phyloP scores from a whole-genome alignment of 2,113 vertebrate genomes.

The Scomber scombrus region DNA sequence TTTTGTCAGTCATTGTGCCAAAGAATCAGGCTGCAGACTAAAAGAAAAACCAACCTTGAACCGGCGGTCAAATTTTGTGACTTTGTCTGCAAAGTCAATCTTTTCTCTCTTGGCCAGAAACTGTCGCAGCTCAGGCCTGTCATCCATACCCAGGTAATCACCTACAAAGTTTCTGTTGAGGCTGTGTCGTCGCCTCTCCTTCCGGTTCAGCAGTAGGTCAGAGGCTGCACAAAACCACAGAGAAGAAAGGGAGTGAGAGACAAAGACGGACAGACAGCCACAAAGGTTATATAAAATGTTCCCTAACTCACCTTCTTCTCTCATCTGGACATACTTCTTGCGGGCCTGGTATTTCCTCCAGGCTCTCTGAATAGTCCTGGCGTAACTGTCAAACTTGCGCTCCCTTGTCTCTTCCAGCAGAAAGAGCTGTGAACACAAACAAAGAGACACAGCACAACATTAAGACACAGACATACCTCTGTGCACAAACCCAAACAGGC shows the following conservation, averaged over 20 bases:
- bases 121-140: constrained; percentile 93
- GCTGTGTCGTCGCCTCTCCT: constrained; percentile 95
- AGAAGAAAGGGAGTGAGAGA: constrained; percentile 13
- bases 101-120: constrained; percentile 96
- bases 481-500: constrained; percentile 25
- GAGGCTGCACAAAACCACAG: constrained; percentile 85
- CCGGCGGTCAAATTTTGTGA: constrained; percentile 94
- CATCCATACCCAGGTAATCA: constrained; percentile 98
- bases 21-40: not conserved
- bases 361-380: constrained; percentile 94
- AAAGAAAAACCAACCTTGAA: constrained; percentile 89
- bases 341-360: constrained; percentile 94
- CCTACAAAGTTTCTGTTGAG: constrained; percentile 98
- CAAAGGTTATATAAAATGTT: not conserved
- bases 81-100: constrained; percentile 95
- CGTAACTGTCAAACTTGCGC: constrained; percentile 95
- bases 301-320: constrained; percentile 93
- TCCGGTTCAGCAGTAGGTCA: constrained; percentile 94
- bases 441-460: not conserved
- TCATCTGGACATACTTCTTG: constrained; percentile 98
- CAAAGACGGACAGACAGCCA: not conserved
- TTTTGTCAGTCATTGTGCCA: not conserved
- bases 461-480: constrained; percentile 26
- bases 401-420: constrained; percentile 97
- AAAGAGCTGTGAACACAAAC: constrained; percentile 88